These are phyloP conservation scores for Semotilus atromaculatus DNA, from an alignment of 2,797 vertebrate genomes.

Conservation along the genomic window DNA sequence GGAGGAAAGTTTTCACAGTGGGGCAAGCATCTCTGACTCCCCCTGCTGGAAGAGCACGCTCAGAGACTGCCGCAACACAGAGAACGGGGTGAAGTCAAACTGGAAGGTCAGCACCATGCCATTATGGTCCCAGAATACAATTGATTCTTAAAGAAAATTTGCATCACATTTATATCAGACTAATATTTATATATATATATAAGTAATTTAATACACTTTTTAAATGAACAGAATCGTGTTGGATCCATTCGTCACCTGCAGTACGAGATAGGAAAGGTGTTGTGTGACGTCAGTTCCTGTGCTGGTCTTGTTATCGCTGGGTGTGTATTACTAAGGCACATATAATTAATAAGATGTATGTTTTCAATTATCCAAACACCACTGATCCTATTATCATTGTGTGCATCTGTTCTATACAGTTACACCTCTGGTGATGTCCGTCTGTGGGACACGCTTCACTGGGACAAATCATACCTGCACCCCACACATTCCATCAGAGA, in stretches of 20 bases:
- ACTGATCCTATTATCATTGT: not conserved
- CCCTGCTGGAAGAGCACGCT: conserved; percentile 92
- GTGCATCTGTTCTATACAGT: conserved; percentile 69
- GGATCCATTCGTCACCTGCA: conserved; percentile 92
- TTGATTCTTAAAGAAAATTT: not conserved
- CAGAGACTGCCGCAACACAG: conserved; percentile 84
- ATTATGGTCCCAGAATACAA: not conserved
- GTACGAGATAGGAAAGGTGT: conserved; percentile 87
- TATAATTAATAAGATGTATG: not conserved
- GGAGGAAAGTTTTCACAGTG: conserved; percentile 82
- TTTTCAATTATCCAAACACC: not conserved
- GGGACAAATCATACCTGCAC: conserved; percentile 89
- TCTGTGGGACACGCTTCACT: conserved; percentile 93
- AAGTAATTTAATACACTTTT: not conserved
- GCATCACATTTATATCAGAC: not conserved
- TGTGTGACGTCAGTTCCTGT: conserved; percentile 88
- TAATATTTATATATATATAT: not conserved
- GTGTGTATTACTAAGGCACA: conserved; percentile 75
- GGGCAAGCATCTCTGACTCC: conserved; percentile 82
- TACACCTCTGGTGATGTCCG: conserved; percentile 94
- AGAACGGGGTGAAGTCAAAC: conserved; percentile 84
- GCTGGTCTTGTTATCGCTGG: conserved; percentile 89
- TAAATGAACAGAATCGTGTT: conserved; percentile 83
- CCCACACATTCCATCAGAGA: conserved; percentile 70
- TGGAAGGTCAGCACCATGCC: conserved; percentile 87